A percentile compares a stretch with the other conserved stretches of the same genome.
Conservation (phyloP, 2,113 vertebrate species). For the Damaliscus lunatus region DNA sequence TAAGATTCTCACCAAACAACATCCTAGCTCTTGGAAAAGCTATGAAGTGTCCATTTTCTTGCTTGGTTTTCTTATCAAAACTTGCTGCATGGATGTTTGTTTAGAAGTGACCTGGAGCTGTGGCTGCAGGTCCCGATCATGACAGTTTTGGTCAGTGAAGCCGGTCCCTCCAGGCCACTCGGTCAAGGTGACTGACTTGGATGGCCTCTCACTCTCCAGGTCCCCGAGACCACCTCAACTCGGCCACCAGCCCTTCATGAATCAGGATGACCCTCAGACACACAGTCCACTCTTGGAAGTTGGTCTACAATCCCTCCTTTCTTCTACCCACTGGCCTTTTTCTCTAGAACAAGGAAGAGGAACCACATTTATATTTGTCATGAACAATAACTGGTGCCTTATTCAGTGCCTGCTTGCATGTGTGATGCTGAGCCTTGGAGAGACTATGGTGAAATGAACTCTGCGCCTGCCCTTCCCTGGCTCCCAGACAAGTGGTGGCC, state of each 20-base stretch:
- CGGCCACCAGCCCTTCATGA: background rate
- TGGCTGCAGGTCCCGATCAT: rapidly evolving
- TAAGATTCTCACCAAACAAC: background rate
- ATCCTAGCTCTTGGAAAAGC: background rate
- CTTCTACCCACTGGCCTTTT: background rate
- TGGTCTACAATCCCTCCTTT: background rate
- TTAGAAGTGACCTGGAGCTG: background rate
- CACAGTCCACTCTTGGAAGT: rapidly evolving
- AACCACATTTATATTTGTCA: background rate
- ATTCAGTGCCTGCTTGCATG: background rate
- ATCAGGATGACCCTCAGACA: background rate
- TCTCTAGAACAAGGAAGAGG: background rate
- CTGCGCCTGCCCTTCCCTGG: background rate
- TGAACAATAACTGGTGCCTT: too few relatives aligned
- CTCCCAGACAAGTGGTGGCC: background rate
- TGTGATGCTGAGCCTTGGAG: background rate
- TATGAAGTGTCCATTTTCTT: background rate
- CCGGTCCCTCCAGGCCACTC: rapidly evolving
- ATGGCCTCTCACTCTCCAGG: rapidly evolving
- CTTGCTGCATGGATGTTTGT: background rate
- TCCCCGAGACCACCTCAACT: rapidly evolving
- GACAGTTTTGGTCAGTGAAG: background rate
- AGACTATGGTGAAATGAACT: background rate
- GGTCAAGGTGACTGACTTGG: rapidly evolving
- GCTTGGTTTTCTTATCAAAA: background rate